Conservation (phyloP, 1,140 invertebrate species). For the Psilanteris sp. region DNA sequence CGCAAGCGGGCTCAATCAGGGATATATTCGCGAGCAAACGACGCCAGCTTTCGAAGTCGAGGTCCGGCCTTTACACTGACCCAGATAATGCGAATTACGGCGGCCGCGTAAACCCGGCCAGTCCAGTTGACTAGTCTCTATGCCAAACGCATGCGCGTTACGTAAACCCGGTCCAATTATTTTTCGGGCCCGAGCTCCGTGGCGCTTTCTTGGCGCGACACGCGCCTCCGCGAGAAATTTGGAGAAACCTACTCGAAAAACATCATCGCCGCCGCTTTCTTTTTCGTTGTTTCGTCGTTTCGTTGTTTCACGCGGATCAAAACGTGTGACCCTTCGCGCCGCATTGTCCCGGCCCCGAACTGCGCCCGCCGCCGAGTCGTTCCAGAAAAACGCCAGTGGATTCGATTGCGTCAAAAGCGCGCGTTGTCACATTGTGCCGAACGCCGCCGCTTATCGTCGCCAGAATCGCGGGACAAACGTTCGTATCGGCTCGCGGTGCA, state of each 20-base stretch:
- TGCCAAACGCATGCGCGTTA: constrained; percentile 36
- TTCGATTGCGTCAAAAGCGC: too few species aligned
- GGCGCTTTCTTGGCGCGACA: constrained; percentile 17
- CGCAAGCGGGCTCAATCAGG: constrained; percentile 38
- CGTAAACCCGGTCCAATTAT: constrained; percentile 45
- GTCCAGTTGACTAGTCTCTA: constrained; percentile 30
- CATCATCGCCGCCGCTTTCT: constrained; percentile 42
- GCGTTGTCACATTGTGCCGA: too few species aligned
- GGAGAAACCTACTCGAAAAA: constrained; percentile 54
- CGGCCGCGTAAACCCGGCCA: constrained; percentile 6
- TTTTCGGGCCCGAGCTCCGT: constrained; percentile 12
- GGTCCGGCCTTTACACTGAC: constrained; percentile 78
- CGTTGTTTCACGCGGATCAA: constrained; percentile 20
- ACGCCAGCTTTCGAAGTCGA: constrained; percentile 70
- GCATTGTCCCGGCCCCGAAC: too few species aligned
- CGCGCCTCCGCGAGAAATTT: constrained; percentile 46
- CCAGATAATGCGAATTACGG: constrained; percentile 71
- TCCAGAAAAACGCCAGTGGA: too few species aligned
- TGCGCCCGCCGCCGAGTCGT: too few species aligned
- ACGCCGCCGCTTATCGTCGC: too few species aligned
- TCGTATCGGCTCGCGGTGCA: too few species aligned
- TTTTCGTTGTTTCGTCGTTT: constrained; percentile 38
- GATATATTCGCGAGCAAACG: constrained; percentile 47
- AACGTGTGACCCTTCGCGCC: constrained; percentile 22
- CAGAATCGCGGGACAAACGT: too few species aligned